Evolutionary conservation across 2,797 vertebrate genomes (phyloP).

Genomic region (Arrhamphus sclerolepis): DNA sequence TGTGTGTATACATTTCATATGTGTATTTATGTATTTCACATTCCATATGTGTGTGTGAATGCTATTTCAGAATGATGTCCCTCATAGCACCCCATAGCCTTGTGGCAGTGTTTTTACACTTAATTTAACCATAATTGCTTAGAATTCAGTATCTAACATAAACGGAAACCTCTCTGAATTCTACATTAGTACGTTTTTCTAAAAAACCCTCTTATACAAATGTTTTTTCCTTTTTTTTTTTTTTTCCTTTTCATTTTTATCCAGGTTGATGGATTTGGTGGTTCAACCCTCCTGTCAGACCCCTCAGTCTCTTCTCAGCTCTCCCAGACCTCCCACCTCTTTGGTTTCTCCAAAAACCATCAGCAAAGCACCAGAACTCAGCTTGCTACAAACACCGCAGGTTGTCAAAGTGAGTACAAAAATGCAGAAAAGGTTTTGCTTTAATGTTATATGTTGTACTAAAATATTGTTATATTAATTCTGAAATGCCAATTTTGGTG

Average conservation of each 20-base stretch:
- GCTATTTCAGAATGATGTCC: no score
- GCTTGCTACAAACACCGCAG: conserved; percentile 88
- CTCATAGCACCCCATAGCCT: no score
- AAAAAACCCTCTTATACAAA: not conserved
- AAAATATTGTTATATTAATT: not conserved
- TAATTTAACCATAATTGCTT: no score
- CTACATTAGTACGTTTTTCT: not conserved
- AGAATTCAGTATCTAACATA: no score
- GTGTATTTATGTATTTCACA: no score
- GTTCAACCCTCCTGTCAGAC: conserved; percentile 81
- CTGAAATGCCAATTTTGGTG: not conserved
- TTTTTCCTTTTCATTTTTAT: conserved; percentile 18
- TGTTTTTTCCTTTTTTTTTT: conserved; percentile 8
- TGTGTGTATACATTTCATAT: no score
- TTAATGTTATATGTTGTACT: not conserved
- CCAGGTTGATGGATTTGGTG: conserved; percentile 87
- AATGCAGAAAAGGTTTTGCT: not conserved
- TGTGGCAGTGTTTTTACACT: no score
- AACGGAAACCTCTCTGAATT: not conserved
- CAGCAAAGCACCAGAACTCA: conserved; percentile 83
- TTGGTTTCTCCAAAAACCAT: conserved; percentile 73
- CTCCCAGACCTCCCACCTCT: conserved; percentile 67
- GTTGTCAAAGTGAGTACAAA: conserved; percentile 87
- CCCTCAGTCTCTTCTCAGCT: conserved; percentile 65
- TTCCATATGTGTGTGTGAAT: no score